Evolutionary conservation across 2,797 vertebrate genomes (phyloP).

Genomic region (Morus bassanus): DNA sequence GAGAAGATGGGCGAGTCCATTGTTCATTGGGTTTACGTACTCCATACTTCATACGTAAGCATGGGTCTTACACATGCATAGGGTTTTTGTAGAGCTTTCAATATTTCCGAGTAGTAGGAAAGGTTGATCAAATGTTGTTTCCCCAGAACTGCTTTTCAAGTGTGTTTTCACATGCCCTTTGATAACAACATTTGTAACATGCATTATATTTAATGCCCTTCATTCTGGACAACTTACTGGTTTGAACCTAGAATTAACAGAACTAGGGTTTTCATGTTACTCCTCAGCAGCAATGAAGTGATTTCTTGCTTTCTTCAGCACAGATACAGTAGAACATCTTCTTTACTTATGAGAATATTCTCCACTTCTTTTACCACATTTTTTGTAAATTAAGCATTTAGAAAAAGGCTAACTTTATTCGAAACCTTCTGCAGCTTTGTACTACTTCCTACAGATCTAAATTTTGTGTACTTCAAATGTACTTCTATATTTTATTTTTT

Average conservation of each 20-base stretch:
- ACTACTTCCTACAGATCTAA: neutral
- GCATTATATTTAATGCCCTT: neutral
- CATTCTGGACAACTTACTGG: neutral
- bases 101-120: neutral
- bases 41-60: neutral
- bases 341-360: neutral
- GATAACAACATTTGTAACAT: neutral
- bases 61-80: neutral
- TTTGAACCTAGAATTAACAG: neutral
- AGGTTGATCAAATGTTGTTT: neutral
- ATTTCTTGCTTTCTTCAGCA: neutral
- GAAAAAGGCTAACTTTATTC: neutral
- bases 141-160: neutral
- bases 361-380: neutral
- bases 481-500: slow-evolving; percentile 18
- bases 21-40: neutral
- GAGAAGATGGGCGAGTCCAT: neutral
- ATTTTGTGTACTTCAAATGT: neutral
- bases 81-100: neutral
- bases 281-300: neutral
- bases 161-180: neutral
- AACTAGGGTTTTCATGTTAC: neutral
- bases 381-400: slow-evolving; percentile 27
- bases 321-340: neutral
- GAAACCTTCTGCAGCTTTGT: neutral